A percentile compares a stretch with the other conserved stretches of the same genome.
These are phyloP conservation scores for Macrotrachela quadricornifera DNA, from an alignment of 1,140 invertebrate species.

Conservation along the genomic window DNA sequence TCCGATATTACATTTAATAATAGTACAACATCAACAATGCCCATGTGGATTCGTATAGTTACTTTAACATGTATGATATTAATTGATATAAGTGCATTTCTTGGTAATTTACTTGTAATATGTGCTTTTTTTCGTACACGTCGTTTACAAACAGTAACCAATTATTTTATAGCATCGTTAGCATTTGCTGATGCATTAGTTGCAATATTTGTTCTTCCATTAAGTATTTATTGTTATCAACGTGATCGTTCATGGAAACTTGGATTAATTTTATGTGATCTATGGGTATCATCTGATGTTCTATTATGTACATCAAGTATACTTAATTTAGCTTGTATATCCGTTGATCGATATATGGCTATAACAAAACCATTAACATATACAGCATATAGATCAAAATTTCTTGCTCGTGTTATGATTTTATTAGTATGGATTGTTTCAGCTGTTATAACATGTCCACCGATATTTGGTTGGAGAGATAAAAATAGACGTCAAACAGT, in stretches of 20 bases:
- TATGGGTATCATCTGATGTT: constrained; percentile 30
- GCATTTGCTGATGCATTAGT: constrained; percentile 28
- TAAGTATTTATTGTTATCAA: constrained; percentile 12
- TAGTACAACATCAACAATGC: too few species aligned
- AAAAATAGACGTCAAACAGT: constrained; percentile 20
- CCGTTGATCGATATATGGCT: constrained; percentile 37
- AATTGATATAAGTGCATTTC: constrained; percentile 1
- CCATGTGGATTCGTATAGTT: too few species aligned
- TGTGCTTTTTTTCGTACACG: constrained; percentile 21
- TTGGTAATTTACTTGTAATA: constrained; percentile 25
- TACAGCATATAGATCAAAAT: not conserved
- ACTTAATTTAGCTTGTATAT: constrained; percentile 14
- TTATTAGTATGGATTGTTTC: constrained; percentile 77
- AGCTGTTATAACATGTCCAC: constrained; percentile 79
- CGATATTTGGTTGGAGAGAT: constrained; percentile 80
- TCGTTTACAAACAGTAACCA: constrained; percentile 27
- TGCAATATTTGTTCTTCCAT: constrained; percentile 20
- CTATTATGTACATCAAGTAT: constrained; percentile 15
- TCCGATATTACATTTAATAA: too few species aligned
- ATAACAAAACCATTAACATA: constrained; percentile 11
- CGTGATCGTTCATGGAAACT: constrained; percentile 23
- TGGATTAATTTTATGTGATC: constrained; percentile 28
- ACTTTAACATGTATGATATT: too few species aligned
- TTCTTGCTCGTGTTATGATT: constrained; percentile 66
- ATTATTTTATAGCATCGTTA: constrained; percentile 28